A percentile compares a stretch with the other conserved stretches of the same genome.
phyloP scores from a whole-genome alignment of 2,797 vertebrate genomes.

The Macrochelys suwanniensis region DNA sequence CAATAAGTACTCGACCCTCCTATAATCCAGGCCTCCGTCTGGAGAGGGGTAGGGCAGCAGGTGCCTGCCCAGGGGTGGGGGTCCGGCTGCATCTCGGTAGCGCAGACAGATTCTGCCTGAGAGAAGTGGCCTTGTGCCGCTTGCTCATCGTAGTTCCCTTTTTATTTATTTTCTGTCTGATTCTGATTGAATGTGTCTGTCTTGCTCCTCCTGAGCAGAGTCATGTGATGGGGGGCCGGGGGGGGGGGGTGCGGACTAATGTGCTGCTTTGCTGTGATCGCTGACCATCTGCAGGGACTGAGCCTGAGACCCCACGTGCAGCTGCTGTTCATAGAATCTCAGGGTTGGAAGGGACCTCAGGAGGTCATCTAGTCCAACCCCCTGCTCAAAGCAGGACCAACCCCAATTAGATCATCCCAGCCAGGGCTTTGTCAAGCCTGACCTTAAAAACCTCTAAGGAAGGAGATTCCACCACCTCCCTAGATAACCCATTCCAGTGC shows the following conservation, averaged over 20 bases:
- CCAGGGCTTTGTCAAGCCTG: too few species aligned
- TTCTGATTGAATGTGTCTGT: neutral
- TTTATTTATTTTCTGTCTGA: neutral
- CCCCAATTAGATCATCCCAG: too few species aligned
- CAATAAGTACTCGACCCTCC: neutral
- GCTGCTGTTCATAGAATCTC: too few species aligned
- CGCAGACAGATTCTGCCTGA: too few species aligned
- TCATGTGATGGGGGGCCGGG: neutral
- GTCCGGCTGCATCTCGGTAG: neutral
- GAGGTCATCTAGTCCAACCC: too few species aligned
- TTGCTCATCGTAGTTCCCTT: neutral
- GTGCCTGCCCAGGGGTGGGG: neutral
- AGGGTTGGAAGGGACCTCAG: too few species aligned
- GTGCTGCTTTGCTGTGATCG: neutral
- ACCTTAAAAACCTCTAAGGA: too few species aligned
- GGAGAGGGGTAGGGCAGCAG: neutral
- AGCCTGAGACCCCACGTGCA: neutral
- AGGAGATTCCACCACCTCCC: too few species aligned
- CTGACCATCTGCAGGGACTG: neutral
- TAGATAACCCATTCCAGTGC: too few species aligned
- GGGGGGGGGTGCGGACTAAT: neutral
- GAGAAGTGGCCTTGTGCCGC: neutral
- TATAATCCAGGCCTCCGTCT: too few species aligned
- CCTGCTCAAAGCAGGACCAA: too few species aligned
- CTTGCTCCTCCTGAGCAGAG: accelerated